Evolutionary conservation across 2,888 invertebrate genomes (phyloP), one percentile per base, ranked within the genome.

Genomic region (Chrysolina americana): DNA sequence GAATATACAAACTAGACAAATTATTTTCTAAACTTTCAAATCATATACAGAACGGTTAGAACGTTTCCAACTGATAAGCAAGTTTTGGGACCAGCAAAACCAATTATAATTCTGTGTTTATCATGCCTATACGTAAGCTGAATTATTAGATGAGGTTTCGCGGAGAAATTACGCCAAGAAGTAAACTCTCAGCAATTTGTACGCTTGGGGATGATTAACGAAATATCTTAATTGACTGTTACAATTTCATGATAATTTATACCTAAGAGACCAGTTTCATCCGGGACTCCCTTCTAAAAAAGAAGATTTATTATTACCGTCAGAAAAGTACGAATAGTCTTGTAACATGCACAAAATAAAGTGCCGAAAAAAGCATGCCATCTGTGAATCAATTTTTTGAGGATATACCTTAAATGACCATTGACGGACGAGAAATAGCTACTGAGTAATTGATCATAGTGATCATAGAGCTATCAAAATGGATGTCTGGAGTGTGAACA

Each of bases 161-260:
- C 71, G 48, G 65, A 68, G 73, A 69, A 72, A 75, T 75, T 75
- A 65, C 73, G 44, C 8, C 74, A 68, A 74, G 72, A 77, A 74
- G 71, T 75, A 70, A 74, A 72, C 77, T 75, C 75, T 77, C 68
- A 71, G 75, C 77, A 77, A 70, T 74, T 77, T 75, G 70, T 72
- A 70, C 68, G 71, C 68, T 74, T 70, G 62, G 17, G 70, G 72
- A 69, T 75, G 74, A 77, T 77, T 77, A 77, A 71, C 64, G 62
- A 70, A 73, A 75, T 72, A 71, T 74, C 72, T 74, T 77, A 77
- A 75, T 77, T 71, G 68, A 70, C 70, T 77, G 71, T 65, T 72
- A 76, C 74, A 71, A 71, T 75, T 74, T 73, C 66, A 56, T 72
- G 72, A 75, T 73, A 74, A 76, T 71, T 76, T 72, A 72, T 63